Evolutionary conservation across 2,113 vertebrate genomes (phyloP).

Genomic region (Phalacrocorax carbo): DNA sequence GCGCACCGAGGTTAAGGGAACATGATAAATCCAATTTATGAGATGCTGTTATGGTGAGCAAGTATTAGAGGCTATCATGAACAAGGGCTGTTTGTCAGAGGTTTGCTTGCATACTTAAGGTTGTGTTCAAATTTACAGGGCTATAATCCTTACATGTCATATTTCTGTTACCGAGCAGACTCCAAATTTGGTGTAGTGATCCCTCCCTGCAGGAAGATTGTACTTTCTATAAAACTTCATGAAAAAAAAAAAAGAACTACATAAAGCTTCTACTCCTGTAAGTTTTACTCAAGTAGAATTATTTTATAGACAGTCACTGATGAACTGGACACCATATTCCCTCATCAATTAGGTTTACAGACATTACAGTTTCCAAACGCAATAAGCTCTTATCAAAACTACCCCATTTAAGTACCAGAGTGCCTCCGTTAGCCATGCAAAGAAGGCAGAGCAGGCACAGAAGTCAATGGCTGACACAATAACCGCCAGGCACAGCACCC

Average conservation of each 20-base stretch:
- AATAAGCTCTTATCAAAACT: neutral
- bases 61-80: neutral
- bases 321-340: neutral
- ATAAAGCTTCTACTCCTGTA: neutral
- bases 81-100: neutral
- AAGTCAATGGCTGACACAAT: neutral
- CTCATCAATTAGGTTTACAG: neutral
- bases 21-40: neutral
- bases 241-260: neutral
- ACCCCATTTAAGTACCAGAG: neutral
- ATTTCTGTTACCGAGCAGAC: neutral
- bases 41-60: neutral
- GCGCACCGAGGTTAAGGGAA: neutral
- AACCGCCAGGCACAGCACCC: neutral
- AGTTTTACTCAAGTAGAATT: neutral
- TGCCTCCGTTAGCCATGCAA: rapidly evolving
- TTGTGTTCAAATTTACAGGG: neutral
- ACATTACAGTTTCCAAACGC: neutral
- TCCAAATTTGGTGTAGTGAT: neutral
- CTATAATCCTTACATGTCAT: neutral
- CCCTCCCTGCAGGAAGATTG: neutral
- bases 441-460: neutral
- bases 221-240: neutral
- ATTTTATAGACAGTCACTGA: neutral
- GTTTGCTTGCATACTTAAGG: neutral